These are phyloP conservation scores for Melanophora roralis DNA, from an alignment of 2,888 invertebrate species.

Conservation along the genomic window DNA sequence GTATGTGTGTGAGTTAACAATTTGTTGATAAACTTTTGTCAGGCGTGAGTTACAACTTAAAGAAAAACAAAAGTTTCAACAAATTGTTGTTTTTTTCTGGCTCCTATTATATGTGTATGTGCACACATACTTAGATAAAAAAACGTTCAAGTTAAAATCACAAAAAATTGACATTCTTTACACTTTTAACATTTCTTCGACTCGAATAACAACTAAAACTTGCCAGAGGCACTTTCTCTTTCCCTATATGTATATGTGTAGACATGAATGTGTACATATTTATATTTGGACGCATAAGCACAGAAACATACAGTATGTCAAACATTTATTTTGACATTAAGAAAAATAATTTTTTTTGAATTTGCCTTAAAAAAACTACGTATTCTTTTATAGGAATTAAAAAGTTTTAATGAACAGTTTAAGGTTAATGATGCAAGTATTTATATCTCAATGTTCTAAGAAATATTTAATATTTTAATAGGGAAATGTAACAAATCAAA, in stretches of 20 bases:
- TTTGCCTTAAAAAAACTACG: too few species aligned
- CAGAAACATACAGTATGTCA: too few species aligned
- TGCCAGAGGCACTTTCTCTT: constrained; percentile 74
- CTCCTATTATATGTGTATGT: neutral
- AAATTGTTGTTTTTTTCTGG: neutral
- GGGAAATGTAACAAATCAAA: too few species aligned
- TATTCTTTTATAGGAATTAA: too few species aligned
- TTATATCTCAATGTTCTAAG: too few species aligned
- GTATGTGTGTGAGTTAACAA: neutral
- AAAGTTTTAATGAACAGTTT: too few species aligned
- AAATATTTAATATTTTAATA: too few species aligned
- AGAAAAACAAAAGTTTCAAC: constrained; percentile 73
- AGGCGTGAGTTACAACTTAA: constrained; percentile 63
- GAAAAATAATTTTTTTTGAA: too few species aligned
- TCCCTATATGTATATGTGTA: constrained; percentile 58
- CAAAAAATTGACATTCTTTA: constrained; percentile 74
- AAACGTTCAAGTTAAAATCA: constrained; percentile 56
- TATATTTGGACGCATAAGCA: neutral
- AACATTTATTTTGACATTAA: too few species aligned
- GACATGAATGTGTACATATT: neutral
- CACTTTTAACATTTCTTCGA: constrained; percentile 34
- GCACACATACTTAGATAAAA: constrained; percentile 56
- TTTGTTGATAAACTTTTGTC: constrained; percentile 14
- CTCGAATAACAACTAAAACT: constrained; percentile 66
- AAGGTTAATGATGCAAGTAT: too few species aligned